phyloP scores from a whole-genome alignment of 2,888 invertebrate species.

The Teleogryllus oceanicus region DNA sequence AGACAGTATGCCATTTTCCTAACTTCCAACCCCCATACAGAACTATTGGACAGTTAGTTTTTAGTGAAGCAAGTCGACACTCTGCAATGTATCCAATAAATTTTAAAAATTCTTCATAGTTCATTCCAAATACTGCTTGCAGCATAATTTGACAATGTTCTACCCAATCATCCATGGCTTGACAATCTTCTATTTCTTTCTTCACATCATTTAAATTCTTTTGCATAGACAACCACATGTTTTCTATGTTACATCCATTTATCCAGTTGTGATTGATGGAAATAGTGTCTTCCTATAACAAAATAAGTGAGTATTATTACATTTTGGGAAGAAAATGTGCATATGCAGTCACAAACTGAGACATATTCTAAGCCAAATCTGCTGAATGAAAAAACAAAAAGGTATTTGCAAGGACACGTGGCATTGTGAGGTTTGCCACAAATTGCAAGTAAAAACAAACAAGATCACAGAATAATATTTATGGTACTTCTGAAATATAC shows the following conservation, averaged over 20 bases:
- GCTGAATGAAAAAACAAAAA: too few relatives aligned
- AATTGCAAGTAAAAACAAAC: too few relatives aligned
- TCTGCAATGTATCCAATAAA: conserved; percentile 63
- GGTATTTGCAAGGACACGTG: too few relatives aligned
- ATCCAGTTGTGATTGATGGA: conserved; percentile 98
- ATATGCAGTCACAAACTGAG: too few relatives aligned
- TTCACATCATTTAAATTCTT: conserved; percentile 64
- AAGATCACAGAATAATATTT: too few relatives aligned
- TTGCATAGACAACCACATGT: conserved; percentile 68
- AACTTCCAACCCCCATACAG: conserved; percentile 49
- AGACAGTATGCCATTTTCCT: conserved; percentile 50
- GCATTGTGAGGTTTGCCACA: too few relatives aligned
- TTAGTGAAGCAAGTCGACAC: conserved; percentile 55
- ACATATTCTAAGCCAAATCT: too few relatives aligned
- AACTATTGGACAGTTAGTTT: conserved; percentile 42
- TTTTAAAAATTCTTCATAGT: conserved; percentile 65
- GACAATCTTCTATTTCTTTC: conserved; percentile 76
- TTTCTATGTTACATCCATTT: conserved; percentile 79
- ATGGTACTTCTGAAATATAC: too few relatives aligned
- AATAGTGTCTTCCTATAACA: conserved; percentile 73
- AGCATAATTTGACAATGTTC: conserved; percentile 79
- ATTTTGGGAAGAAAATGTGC: background rate
- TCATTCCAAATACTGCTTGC: conserved; percentile 72
- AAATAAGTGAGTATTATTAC: conserved; percentile 18
- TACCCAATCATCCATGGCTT: conserved; percentile 67